phyloP scores from a whole-genome alignment of 2,888 invertebrate genomes.

The Papilio gigon region DNA sequence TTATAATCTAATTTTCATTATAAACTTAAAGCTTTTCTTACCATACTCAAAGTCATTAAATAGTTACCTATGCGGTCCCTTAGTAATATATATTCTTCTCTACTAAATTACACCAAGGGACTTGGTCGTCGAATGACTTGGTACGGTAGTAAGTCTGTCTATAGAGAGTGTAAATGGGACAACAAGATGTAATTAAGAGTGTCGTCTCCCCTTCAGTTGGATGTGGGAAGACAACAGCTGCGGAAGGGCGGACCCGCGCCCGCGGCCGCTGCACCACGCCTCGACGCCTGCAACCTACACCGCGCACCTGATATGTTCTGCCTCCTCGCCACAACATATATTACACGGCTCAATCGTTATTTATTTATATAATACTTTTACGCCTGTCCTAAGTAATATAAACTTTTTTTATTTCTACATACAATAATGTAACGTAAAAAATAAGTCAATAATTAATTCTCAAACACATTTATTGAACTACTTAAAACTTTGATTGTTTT shows the following conservation, averaged over 20 bases:
- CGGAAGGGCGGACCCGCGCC: conserved; percentile 52
- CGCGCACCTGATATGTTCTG: conserved; percentile 32
- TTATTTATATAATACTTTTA: neutral
- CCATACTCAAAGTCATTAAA: too few species aligned
- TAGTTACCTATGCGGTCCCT: too few species aligned
- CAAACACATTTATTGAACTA: too few species aligned
- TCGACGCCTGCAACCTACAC: conserved; percentile 62
- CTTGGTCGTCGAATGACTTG: neutral
- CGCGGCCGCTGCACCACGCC: conserved; percentile 64
- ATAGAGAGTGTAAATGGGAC: conserved; percentile 7
- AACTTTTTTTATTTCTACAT: neutral
- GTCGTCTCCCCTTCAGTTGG: conserved; percentile 34
- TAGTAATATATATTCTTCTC: too few species aligned
- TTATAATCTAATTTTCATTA: too few species aligned
- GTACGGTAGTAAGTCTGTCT: neutral
- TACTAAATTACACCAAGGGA: neutral
- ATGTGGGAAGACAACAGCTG: conserved; percentile 68
- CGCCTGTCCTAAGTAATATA: neutral
- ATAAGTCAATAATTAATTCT: too few species aligned
- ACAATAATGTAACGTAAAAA: too few species aligned
- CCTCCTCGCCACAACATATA: conserved; percentile 28
- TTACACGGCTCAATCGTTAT: neutral
- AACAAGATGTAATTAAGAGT: conserved; percentile 33
- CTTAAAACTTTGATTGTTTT: too few species aligned
- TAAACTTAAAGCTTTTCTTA: too few species aligned